Base-by-base conservation (phyloP, 2,888 invertebrate species). In the Hydraecia micacea region DNA sequence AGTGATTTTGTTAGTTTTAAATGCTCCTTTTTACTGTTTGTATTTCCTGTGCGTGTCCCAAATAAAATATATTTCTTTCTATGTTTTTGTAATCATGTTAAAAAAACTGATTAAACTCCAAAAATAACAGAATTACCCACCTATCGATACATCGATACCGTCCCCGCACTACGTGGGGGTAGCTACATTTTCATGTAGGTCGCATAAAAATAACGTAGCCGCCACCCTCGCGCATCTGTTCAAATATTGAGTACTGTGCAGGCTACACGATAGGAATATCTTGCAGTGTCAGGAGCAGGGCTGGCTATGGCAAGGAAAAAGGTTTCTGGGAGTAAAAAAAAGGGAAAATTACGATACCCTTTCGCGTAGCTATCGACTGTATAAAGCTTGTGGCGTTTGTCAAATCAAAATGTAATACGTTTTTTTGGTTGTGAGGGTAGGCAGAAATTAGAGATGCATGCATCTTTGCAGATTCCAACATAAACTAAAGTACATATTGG, bases 191-290 rank as follows among this genome's bases (percentile, higher is more conserved):
- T 95, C 96, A 97, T 96, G 95, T 94, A 94, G 94, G 93, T 92
- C 94, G 94, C 94, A 95, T 95, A 95, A 95, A 95, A 95, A 96
- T 96, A 96, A 96, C 96, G 94, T 95, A 95, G 94, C 94, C 95
- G 94, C 95, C 90, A 94, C 95, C 91, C 91, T 25, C 91, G 93
- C 91, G 90, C 96, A 96, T 95, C 95, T 96, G 96, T 92, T 96
- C 96, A 95, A 96, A 96, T 96, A 96, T 96, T 96, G 96, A 96
- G 94, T 96, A 88, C 87, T 74, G 81, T 83, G 88, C 85, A 85
- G 73, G 85, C 75, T 81, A 83, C 89, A 75, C 75, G 78, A 60
- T 49, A 55, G 49, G 83, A 80, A 86, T 82, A 88, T 75, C 79
- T 79, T 84, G 83, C 75, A 74, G 28, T 8, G 72, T 71, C 81